Base-by-base conservation (phyloP, 2,113 vertebrate species). In the Corythornis vintsioides region DNA sequence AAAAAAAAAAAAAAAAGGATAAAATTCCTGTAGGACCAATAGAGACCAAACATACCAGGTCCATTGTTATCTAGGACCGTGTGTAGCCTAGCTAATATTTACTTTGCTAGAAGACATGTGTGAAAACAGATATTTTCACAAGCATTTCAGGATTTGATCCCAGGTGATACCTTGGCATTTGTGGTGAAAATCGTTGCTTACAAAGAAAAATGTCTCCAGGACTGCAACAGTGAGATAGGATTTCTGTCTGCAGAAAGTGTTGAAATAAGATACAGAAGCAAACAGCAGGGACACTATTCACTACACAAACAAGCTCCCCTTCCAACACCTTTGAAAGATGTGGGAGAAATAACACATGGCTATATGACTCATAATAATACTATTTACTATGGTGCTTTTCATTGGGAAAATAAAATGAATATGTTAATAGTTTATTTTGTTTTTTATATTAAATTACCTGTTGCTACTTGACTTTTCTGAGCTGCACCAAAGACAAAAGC, bases 61-160 rank as follows among this genome's bases (percentile, higher is more conserved):
- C 65, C 57, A 53, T 40, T n/a, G 45, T 56, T 89, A 61, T 10
- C 66, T 90, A 92, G 57, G 43, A 42, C 43, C 31, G 61, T 17
- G 72, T 1, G 2, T 55, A 89, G 86, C 69, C 75, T 16, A 45
- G 53, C 53, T 78, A 89, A 83, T 95, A 91, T 81, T 95, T 94
- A 74, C 61, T 71, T 86, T 92, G 53, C 57, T 56, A 86, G 72
- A 60, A 92, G 88, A 73, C 61, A 24, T 69, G 56, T 91, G 85
- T 92, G 82, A 92, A 95, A 94, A 74, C 85, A 93, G 75, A 15
- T 89, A 83, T 74, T 92, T 96, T 94, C 91, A 96, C 91, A 88
- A 88, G 91, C 87, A 93, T 71, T 89, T 93, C 87, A 53, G 82
- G 86, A 86, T 86, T 72, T 86, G 82, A 91, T 89, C 93, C 53